Percentiles rank a stretch among this genome's conserved stretches.
Conservation (phyloP, 2,797 vertebrate genomes). For the Halcyon smyrnensis region DNA sequence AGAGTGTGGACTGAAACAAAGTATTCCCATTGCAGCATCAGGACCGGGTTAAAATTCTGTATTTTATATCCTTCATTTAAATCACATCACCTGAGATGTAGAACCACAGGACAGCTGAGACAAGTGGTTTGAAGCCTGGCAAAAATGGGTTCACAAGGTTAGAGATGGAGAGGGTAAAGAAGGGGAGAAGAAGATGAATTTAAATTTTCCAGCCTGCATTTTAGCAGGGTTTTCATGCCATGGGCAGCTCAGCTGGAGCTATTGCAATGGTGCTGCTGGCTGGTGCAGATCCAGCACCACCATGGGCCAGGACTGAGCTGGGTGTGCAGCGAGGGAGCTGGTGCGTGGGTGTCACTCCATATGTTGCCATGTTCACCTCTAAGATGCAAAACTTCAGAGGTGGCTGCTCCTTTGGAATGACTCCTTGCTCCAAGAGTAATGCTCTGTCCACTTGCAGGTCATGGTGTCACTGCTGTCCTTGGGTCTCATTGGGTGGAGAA, state of each 20-base stretch:
- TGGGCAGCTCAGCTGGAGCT: neutral
- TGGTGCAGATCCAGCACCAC: neutral
- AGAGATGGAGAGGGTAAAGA: neutral
- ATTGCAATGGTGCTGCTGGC: neutral
- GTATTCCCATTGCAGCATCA: neutral
- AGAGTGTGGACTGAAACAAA: neutral
- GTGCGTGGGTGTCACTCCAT: fast-evolving
- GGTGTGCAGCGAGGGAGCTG: neutral
- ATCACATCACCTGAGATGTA: neutral
- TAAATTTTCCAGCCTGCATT: neutral
- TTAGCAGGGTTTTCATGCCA: neutral
- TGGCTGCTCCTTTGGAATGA: neutral
- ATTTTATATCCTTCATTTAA: neutral
- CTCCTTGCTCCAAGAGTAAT: neutral
- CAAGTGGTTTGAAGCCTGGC: neutral
- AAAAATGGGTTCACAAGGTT: neutral
- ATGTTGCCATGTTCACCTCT: neutral
- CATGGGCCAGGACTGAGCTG: neutral
- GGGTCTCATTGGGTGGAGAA: neutral
- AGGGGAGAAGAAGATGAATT: neutral
- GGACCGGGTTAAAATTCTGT: neutral
- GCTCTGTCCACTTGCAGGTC: neutral
- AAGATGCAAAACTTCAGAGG: neutral
- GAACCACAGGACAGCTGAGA: neutral
- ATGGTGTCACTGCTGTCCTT: neutral